These are phyloP conservation scores for Dendrophyllia cribrosa DNA, from an alignment of 64 coral and sea anemone species.

Conservation along the genomic window DNA sequence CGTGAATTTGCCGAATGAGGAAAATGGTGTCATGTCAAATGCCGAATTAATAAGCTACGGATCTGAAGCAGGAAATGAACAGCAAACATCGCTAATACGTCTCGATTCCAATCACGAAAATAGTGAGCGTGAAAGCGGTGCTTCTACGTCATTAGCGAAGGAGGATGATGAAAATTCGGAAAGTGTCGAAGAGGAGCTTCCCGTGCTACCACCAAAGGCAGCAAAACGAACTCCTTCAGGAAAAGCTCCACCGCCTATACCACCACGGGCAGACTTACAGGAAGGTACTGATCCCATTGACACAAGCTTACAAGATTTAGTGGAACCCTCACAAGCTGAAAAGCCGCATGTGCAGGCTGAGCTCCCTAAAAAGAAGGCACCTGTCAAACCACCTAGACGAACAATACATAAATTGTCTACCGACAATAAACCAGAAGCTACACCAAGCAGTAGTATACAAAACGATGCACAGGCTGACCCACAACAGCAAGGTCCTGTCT, in stretches of 20 bases:
- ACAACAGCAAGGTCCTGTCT: neutral
- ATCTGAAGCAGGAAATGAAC: slow-evolving; percentile 73
- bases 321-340: neutral
- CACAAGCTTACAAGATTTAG: neutral
- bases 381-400: neutral
- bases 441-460: neutral
- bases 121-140: neutral
- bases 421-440: slow-evolving; percentile 1
- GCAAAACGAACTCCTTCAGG: neutral
- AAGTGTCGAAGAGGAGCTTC: neutral
- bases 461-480: neutral
- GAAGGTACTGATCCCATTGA: neutral
- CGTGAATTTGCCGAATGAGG: neutral
- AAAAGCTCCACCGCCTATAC: slow-evolving; percentile 68
- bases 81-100: neutral
- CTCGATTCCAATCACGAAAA: neutral
- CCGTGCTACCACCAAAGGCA: slow-evolving; percentile 2
- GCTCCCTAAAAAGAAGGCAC: neutral
- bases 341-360: neutral
- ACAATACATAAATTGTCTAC: neutral
- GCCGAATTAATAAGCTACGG: slow-evolving; percentile 45
- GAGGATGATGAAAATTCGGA: neutral
- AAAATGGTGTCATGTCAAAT: slow-evolving; percentile 9
- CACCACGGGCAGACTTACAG: slow-evolving; percentile 67
- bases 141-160: neutral